Percentiles rank a stretch among this genome's conserved stretches.
phyloP scores from a whole-genome alignment of 2,113 vertebrate species.

The Pardalotus punctatus region DNA sequence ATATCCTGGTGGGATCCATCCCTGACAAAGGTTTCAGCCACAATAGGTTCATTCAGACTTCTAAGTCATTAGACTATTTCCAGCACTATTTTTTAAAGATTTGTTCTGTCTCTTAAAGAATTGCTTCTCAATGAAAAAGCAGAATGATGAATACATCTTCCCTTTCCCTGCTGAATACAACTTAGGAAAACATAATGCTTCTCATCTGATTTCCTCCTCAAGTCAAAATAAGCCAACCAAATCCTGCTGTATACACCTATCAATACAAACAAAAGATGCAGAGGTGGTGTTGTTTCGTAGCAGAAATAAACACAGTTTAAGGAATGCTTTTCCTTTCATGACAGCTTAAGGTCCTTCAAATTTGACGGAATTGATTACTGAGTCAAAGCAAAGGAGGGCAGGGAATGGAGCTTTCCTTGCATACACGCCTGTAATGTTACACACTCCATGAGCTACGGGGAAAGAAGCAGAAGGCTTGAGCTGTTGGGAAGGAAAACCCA shows the following conservation, averaged over 20 bases:
- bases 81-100: constrained; percentile 24
- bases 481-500: neutral
- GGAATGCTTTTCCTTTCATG: constrained; percentile 29
- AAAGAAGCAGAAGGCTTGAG: neutral
- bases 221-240: constrained; percentile 51
- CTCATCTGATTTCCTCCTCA: constrained; percentile 16
- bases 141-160: neutral
- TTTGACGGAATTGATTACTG: constrained; percentile 29
- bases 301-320: constrained; percentile 56
- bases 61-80: neutral
- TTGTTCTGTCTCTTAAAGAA: constrained; percentile 4
- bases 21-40: neutral
- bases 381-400: constrained; percentile 29
- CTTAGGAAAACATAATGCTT: constrained; percentile 11
- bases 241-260: constrained; percentile 22
- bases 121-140: neutral
- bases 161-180: constrained; percentile 26
- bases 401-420: neutral
- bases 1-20: neutral
- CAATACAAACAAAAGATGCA: neutral
- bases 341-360: constrained; percentile 47
- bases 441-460: neutral
- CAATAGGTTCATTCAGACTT: neutral
- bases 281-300: neutral
- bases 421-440: neutral